phyloP scores from a whole-genome alignment of 2,888 invertebrate genomes.

The Nemoura dubitans region DNA sequence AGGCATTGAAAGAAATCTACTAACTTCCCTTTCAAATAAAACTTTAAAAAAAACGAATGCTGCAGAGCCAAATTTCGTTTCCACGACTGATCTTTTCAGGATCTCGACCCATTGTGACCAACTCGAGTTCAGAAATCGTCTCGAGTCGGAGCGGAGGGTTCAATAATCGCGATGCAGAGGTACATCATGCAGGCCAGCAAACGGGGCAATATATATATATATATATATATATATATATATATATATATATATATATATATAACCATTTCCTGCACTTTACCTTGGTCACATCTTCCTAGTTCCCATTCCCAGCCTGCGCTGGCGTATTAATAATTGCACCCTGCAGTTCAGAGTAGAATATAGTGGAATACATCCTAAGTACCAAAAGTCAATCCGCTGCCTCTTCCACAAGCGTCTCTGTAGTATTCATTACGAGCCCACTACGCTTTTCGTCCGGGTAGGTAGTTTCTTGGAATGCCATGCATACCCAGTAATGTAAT shows the following conservation, averaged over 20 bases:
- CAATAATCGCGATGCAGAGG: too few species aligned
- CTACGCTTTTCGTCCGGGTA: neutral
- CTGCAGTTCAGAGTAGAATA: too few species aligned
- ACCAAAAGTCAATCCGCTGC: too few species aligned
- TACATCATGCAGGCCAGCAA: too few species aligned
- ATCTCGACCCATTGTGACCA: neutral
- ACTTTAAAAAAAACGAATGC: neutral
- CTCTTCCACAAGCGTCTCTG: neutral
- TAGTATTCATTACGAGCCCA: neutral
- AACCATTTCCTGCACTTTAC: neutral
- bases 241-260: too few species aligned
- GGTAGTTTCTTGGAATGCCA: neutral
- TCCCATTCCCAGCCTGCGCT: too few species aligned
- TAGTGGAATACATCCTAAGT: too few species aligned
- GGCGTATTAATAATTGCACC: too few species aligned
- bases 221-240: too few species aligned
- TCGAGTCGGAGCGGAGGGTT: neutral
- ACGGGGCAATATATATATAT: too few species aligned
- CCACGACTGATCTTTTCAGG: slow-evolving; percentile 2
- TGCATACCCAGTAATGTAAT: neutral
- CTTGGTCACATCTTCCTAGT: too few species aligned
- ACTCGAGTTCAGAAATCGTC: neutral
- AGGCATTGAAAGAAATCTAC: neutral
- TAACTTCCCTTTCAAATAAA: slow-evolving; percentile 13
- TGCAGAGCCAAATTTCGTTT: neutral